Base-by-base conservation (phyloP, 1,140 invertebrate genomes). In the Aphaenogaster ashmeadi region DNA sequence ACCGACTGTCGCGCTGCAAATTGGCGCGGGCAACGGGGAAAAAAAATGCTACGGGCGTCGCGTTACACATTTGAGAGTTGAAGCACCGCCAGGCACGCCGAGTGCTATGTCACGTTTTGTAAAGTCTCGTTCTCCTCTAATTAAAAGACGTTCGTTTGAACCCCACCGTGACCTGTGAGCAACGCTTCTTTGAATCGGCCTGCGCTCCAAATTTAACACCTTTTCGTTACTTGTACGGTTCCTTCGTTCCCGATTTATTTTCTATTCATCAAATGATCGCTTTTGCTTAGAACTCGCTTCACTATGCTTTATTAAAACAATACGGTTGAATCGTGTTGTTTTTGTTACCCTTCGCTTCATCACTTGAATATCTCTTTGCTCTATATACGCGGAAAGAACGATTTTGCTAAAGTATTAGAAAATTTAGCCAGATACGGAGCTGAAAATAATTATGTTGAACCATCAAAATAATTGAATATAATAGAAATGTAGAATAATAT, bases 121-220 rank as follows among this genome's bases (percentile, higher is more conserved):
- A 87, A 87, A 87, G 80, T 83, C 78, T 83, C 54, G 54, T 41
- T 64, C 66, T 78, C 75, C 60, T 84, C 64, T 83, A 87, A 87
- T 89, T 87, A 87, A 81, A 89, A 87, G 80, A 77, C 87, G 80
- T 87, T 77, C 36, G 47, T 64, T 67, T 84, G 50, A 71, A 60
- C 13, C 52, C 18, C 56, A 77, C 58, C 44, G 38, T 60, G 21
- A 71, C 50, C 50, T 13, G 78, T 56, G 62, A 81, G 78, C 50
- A 36, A 69, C 79, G 38, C 15, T 56, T 58, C 11, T 54, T 69
- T 33, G 38, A 54, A 71, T 81, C 15, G 21, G 50, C 50, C 50
- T 38, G 13, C 6, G 66, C 15, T 21, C 15, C 36, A 13, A 81
- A 38, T 50, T 58, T 15, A 33, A 50, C 21, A 47, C 15, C 18